phyloP scores from a whole-genome alignment of 2,113 vertebrate genomes.

The Triplophysa siluroides region DNA sequence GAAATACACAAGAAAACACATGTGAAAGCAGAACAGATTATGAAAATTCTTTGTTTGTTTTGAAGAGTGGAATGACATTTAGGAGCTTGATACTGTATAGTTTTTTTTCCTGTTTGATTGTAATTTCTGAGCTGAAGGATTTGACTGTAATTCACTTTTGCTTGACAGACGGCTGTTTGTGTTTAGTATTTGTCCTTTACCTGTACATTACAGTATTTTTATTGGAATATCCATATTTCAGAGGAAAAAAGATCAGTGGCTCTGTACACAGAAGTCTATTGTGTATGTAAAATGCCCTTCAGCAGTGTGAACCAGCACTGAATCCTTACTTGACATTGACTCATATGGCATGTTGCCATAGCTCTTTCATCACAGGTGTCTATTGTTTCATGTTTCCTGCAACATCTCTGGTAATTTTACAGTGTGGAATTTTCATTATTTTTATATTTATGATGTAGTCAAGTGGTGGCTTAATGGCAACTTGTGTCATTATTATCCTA shows the following conservation, averaged over 20 bases:
- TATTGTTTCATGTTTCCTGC: conserved; percentile 10
- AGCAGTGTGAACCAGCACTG: conserved; percentile 14
- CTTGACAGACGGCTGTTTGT: conserved; percentile 18
- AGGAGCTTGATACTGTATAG: too few species aligned
- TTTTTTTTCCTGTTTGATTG: too few species aligned
- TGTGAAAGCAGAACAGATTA: too few species aligned
- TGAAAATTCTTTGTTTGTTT: too few species aligned
- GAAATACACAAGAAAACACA: too few species aligned
- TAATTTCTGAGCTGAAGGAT: too few species aligned
- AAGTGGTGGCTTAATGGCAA: background rate
- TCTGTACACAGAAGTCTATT: conserved; percentile 35
- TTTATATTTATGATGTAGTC: background rate
- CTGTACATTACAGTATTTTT: background rate
- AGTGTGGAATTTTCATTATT: background rate
- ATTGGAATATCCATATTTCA: conserved; percentile 5
- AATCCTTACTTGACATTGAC: conserved; percentile 23
- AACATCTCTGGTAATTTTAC: background rate
- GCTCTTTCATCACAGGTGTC: conserved; percentile 33
- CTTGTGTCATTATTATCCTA: background rate
- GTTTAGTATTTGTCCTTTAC: conserved; percentile 20
- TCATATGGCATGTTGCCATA: background rate
- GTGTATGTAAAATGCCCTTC: conserved; percentile 22
- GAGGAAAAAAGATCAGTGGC: background rate
- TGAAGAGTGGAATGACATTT: too few species aligned
- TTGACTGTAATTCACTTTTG: too few species aligned